These are phyloP conservation scores for Sturnira hondurensis DNA, from an alignment of 2,113 vertebrate genomes.

Conservation along the genomic window DNA sequence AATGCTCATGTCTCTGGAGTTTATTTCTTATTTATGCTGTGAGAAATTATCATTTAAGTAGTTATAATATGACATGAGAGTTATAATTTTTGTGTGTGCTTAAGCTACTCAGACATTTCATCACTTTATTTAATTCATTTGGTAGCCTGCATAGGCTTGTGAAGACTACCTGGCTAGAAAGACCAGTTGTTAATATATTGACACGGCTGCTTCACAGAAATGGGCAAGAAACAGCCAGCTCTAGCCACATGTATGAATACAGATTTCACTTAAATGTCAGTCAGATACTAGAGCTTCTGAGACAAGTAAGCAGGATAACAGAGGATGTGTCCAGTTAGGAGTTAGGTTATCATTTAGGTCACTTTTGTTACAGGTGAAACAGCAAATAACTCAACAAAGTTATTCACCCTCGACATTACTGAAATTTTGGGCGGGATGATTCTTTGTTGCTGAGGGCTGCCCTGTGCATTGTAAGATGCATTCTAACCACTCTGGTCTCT, in stretches of 20 bases:
- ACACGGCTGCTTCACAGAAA: neutral
- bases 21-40: constrained; percentile 31
- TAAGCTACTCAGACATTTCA: neutral
- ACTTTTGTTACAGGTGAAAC: neutral
- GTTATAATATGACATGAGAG: neutral
- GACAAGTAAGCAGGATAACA: neutral
- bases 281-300: neutral
- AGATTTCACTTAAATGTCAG: neutral
- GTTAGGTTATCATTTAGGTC: neutral
- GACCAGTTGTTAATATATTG: neutral
- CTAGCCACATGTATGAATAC: neutral
- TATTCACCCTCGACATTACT: neutral
- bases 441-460: neutral
- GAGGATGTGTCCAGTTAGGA: neutral
- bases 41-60: neutral
- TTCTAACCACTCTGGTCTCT: neutral
- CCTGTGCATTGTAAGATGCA: neutral
- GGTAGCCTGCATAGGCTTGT: neutral
- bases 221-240: neutral
- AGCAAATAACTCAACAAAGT: neutral
- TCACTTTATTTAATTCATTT: neutral
- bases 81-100: neutral
- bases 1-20: neutral
- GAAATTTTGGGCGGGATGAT: neutral
- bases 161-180: neutral